Base-by-base conservation (phyloP, 2,797 vertebrate species). In the Pantherophis alleghaniensis region DNA sequence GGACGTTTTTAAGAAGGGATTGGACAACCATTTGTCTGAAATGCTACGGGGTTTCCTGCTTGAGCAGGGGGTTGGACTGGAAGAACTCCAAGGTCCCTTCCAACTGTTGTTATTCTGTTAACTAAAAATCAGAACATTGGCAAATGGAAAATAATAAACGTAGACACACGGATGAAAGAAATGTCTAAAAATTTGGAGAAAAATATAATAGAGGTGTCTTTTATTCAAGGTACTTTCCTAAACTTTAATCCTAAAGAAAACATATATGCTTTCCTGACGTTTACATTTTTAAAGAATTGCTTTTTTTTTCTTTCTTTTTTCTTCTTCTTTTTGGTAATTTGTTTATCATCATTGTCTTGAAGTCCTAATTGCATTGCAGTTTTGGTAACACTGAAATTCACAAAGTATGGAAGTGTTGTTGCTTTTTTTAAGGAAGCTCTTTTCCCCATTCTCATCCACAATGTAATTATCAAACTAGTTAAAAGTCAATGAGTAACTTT, bases 381-480 rank as follows among this genome's bases (percentile, higher is more conserved):
- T 42, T 42, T 42, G 74, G 20, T 42, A 79, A 79, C 9, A 79
- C 37, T 79, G 74, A 79, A 22, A 79, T 79, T 3, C 18, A 24
- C 4, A 22, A 79, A 79, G 20, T 42, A 79, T 42, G 3, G 74
- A 79, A 42, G 37, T 42, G 7, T 20, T 42, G 20, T 42, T 14
- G 14, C 66, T 32, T 32, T 22, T 88, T 56, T 88, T 61, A 18
- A 18, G 0, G 13, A n/a, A 28, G 18, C 2, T 0, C 1, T 47
- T 51, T 22, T 7, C 2, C 42, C 0, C 13, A 6, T 32, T 55
- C 32, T 47, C 51, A 22, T 7, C 5, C 22, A 60, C 1, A 0
- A 16, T 26, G 90, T 5, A 56, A 95, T 93, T 93, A 90, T 47
- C 24, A 57, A 90, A 22, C 11, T 60, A 37, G 20, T 88, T 26